A percentile compares a stretch with the other conserved stretches of the same genome.
Conservation (phyloP, 2,797 vertebrate species). For the Pelodytes ibericus region DNA sequence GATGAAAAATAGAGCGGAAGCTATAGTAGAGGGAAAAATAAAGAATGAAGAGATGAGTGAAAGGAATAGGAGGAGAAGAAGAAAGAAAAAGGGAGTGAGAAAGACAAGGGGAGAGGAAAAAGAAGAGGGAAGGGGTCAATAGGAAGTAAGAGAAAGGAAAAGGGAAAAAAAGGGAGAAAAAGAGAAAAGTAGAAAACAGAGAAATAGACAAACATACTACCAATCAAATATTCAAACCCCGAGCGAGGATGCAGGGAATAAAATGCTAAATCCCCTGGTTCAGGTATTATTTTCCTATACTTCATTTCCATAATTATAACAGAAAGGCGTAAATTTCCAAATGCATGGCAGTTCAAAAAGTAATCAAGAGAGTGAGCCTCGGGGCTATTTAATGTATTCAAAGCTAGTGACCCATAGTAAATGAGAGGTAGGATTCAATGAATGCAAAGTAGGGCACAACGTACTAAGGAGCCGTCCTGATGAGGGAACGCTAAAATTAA, state of each 20-base stretch:
- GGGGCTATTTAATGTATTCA: constrained; percentile 98
- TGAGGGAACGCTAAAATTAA: constrained; percentile 99
- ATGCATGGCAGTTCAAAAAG: constrained; percentile 92
- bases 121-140: no score
- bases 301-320: constrained; percentile 93
- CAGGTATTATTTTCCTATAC: constrained; percentile 81
- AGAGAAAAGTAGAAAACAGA: no score
- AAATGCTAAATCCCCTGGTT: constrained; percentile 63
- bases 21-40: no score
- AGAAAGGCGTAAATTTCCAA: constrained; percentile 92
- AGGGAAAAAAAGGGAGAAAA: no score
- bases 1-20: no score
- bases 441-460: constrained; percentile 91
- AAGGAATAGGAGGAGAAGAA: no score
- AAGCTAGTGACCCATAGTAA: constrained; percentile 97
- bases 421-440: constrained; percentile 88
- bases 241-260: not conserved
- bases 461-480: constrained; percentile 87
- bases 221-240: not conserved
- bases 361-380: constrained; percentile 96
- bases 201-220: not conserved
- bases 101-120: no score
- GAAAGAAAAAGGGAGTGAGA: no score
- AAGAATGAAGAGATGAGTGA: no score
- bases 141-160: no score